phyloP scores from a whole-genome alignment of 2,113 vertebrate species.

The Cochlearius cochlearius region DNA sequence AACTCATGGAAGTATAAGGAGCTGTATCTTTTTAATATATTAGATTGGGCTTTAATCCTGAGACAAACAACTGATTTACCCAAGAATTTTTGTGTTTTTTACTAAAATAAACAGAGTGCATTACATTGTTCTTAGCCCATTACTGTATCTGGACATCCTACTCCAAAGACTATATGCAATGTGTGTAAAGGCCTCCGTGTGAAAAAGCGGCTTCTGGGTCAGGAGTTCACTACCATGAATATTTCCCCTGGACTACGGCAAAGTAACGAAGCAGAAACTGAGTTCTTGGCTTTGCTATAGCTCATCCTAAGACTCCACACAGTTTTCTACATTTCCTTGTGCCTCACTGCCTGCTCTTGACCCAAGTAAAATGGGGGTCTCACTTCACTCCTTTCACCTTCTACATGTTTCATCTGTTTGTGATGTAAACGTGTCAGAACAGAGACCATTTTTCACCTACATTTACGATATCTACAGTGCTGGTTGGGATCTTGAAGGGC shows the following conservation, averaged over 20 bases:
- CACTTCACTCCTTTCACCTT: neutral
- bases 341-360: neutral
- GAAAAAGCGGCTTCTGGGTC: neutral
- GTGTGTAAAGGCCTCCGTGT: fast-evolving
- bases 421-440: neutral
- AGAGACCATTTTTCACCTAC: neutral
- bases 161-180: neutral
- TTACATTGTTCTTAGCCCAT: neutral
- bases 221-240: neutral
- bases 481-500: neutral
- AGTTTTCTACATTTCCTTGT: neutral
- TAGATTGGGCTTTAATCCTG: neutral
- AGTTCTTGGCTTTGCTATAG: neutral
- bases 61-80: neutral
- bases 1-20: neutral
- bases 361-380: neutral
- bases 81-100: neutral
- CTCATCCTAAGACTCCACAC: neutral
- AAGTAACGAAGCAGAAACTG: neutral
- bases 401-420: neutral
- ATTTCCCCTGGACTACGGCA: neutral
- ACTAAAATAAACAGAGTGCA: neutral
- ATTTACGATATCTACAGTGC: neutral
- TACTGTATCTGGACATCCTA: neutral
- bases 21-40: neutral